Evolutionary conservation across 2,888 invertebrate species (phyloP).

Genomic region (Tethea ocularis): DNA sequence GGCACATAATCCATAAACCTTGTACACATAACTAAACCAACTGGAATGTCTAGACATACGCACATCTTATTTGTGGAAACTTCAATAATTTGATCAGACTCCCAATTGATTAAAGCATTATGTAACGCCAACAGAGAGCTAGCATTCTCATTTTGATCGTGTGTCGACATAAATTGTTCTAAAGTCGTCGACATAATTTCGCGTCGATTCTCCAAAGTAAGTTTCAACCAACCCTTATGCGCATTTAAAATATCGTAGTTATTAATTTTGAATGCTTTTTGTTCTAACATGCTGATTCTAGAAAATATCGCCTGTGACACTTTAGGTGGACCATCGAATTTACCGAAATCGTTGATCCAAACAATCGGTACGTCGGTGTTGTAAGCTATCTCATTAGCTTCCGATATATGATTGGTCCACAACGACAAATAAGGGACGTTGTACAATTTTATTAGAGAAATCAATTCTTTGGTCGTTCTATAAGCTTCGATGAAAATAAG

Average conservation of each 20-base stretch:
- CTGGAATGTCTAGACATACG: constrained; percentile 16
- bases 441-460: constrained; percentile 37
- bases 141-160: background rate
- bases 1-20: background rate
- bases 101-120: constrained; percentile 18
- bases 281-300: background rate
- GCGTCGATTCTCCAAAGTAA: background rate
- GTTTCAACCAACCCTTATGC: background rate
- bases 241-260: background rate
- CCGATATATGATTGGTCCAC: constrained; percentile 54
- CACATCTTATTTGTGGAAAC: constrained; percentile 30
- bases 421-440: constrained; percentile 44
- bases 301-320: constrained; percentile 23
- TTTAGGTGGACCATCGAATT: constrained; percentile 44
- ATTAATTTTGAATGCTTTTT: background rate
- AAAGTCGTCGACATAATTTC: background rate
- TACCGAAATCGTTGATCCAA: constrained; percentile 57
- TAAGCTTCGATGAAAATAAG: constrained; percentile 49
- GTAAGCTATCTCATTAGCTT: constrained; percentile 54
- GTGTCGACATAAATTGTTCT: background rate
- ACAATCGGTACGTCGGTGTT: constrained; percentile 29
- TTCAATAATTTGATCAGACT: constrained; percentile 21
- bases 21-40: constrained; percentile 6
- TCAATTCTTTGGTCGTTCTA: constrained; percentile 58
- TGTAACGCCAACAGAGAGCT: background rate